Conservation (phyloP, 2,797 vertebrate species). For the Ctenopoma multispine region DNA sequence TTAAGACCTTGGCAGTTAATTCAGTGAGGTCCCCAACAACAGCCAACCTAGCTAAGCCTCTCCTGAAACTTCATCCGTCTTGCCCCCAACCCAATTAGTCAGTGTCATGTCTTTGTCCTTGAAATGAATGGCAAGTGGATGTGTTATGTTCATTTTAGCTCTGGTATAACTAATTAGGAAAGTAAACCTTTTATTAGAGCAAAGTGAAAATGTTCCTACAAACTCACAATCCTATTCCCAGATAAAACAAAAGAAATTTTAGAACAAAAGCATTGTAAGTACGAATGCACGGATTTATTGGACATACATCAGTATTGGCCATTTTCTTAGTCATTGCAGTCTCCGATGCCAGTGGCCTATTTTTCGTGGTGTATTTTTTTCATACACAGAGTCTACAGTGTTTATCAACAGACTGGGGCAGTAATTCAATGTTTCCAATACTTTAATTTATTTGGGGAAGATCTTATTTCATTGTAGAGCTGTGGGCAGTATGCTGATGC, state of each 20-base stretch:
- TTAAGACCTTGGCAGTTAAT: slow-evolving; percentile 47
- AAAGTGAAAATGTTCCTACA: not conserved
- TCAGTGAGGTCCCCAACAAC: slow-evolving; percentile 35
- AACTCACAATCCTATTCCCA: not conserved
- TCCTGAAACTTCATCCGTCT: not conserved
- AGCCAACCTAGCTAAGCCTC: slow-evolving; percentile 15
- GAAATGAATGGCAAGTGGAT: not conserved
- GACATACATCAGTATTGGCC: too few species aligned
- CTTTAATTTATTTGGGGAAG: too few species aligned
- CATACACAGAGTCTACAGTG: too few species aligned
- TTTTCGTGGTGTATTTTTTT: too few species aligned
- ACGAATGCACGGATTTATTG: too few species aligned
- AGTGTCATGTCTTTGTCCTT: slow-evolving; percentile 26
- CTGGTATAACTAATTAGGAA: not conserved
- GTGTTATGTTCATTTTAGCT: not conserved
- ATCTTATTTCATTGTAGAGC: too few species aligned
- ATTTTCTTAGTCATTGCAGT: too few species aligned
- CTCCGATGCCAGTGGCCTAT: too few species aligned
- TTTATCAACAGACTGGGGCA: too few species aligned
- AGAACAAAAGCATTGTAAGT: not conserved
- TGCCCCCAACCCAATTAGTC: slow-evolving; percentile 28
- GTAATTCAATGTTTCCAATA: too few species aligned
- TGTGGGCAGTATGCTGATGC: too few species aligned
- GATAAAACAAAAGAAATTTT: not conserved
- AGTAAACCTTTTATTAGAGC: not conserved